Conservation (phyloP, 2,888 invertebrate species). For the Thera obeliscata region DNA sequence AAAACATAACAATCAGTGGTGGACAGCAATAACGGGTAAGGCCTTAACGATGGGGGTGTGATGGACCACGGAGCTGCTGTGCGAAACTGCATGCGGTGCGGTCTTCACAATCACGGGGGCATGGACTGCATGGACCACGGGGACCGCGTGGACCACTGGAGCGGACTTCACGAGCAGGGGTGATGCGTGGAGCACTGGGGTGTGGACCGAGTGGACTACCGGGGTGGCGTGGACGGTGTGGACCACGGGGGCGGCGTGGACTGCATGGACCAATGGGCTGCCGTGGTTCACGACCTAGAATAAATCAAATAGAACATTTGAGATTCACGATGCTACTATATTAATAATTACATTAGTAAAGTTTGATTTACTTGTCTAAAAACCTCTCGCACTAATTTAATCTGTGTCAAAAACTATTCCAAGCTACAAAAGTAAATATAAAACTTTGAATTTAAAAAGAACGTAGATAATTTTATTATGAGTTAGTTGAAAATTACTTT, state of each 20-base stretch:
- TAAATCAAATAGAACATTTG: neutral
- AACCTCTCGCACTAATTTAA: too few relatives aligned
- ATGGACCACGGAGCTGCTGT: conserved; percentile 74
- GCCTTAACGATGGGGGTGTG: conserved; percentile 67
- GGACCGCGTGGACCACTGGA: conserved; percentile 63
- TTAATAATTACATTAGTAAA: too few relatives aligned
- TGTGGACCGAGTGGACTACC: conserved; percentile 52
- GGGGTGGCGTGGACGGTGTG: conserved; percentile 58
- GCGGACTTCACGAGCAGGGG: conserved; percentile 46
- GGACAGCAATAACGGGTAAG: conserved; percentile 68
- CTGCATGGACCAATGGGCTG: conserved; percentile 11
- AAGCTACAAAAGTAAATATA: too few relatives aligned
- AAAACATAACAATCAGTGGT: conserved; percentile 55
- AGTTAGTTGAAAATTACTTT: too few relatives aligned
- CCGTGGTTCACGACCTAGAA: conserved; percentile 70
- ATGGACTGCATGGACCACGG: conserved; percentile 58
- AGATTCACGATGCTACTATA: too few relatives aligned
- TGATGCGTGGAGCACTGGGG: conserved; percentile 51
- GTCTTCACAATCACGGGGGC: conserved; percentile 71
- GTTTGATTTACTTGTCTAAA: too few relatives aligned
- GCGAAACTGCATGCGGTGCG: conserved; percentile 66
- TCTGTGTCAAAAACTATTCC: too few relatives aligned
- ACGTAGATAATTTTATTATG: too few relatives aligned
- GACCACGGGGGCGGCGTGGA: conserved; percentile 46
- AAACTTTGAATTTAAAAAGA: too few relatives aligned